These are phyloP conservation scores for Melitaea athalia DNA, from an alignment of 2,888 invertebrate genomes.

Conservation along the genomic window DNA sequence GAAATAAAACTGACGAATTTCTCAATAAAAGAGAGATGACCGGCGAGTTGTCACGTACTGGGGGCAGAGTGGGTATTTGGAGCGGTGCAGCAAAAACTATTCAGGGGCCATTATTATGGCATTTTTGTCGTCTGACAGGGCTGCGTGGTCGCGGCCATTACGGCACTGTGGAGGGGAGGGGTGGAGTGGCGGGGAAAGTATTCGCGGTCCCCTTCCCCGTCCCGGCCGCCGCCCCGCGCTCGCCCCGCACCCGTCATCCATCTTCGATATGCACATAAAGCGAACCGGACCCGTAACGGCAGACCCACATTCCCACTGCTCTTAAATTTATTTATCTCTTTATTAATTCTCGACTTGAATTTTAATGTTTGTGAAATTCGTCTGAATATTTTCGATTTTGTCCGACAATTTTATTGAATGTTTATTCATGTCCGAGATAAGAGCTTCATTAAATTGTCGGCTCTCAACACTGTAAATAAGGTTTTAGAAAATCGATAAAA, in stretches of 20 bases:
- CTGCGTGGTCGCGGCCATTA: conserved; percentile 78
- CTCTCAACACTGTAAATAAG: conserved; percentile 30
- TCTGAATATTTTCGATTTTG: conserved; percentile 40
- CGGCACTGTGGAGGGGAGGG: conserved; percentile 49
- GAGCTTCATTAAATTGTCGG: conserved; percentile 39
- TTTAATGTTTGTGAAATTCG: conserved; percentile 63
- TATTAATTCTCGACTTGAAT: conserved; percentile 79
- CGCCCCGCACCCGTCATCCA: conserved; percentile 72
- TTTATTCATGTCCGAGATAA: conserved; percentile 39
- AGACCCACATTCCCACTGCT: conserved; percentile 79
- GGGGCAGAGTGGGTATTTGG: conserved; percentile 75
- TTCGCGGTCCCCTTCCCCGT: conserved; percentile 47
- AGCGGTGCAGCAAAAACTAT: conserved; percentile 81
- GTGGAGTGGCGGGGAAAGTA: conserved; percentile 51
- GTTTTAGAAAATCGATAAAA: conserved; percentile 42
- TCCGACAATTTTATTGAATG: conserved; percentile 39
- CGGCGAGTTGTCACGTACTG: conserved; percentile 76
- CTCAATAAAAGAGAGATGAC: conserved; percentile 81
- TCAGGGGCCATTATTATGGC: conserved; percentile 81
- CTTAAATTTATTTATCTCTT: conserved; percentile 82
- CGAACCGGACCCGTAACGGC: conserved; percentile 79
- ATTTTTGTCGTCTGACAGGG: conserved; percentile 83
- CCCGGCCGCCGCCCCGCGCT: conserved; percentile 47
- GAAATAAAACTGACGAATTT: conserved; percentile 81
- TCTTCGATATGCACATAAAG: conserved; percentile 82